These are phyloP conservation scores for Agapostemon virescens DNA, from an alignment of 2,888 invertebrate genomes.

Conservation along the genomic window DNA sequence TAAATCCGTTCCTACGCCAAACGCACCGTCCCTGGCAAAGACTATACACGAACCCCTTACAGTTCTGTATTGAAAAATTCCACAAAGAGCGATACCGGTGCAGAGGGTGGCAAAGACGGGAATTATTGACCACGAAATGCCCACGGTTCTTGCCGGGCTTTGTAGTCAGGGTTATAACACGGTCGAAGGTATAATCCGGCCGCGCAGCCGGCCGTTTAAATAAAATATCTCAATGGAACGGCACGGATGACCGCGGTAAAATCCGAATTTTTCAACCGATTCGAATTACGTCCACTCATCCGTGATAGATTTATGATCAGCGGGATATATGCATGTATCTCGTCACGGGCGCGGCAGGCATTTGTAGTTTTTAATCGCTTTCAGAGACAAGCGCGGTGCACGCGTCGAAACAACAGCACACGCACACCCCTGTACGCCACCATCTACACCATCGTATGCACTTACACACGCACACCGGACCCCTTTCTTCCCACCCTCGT, in stretches of 20 bases:
- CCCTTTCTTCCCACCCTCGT: background rate
- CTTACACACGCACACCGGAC: background rate
- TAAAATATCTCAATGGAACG: slow-evolving; percentile 52
- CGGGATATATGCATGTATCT: slow-evolving; percentile 46
- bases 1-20: too few relatives aligned
- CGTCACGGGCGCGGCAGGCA: slow-evolving; percentile 37
- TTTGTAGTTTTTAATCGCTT: slow-evolving; percentile 59
- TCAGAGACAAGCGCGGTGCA: slow-evolving; percentile 33
- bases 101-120: slow-evolving; percentile 14
- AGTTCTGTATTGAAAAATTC: background rate
- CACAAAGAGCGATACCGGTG: background rate
- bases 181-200: slow-evolving; percentile 29
- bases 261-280: slow-evolving; percentile 46
- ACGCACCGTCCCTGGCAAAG: too few relatives aligned
- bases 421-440: background rate
- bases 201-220: slow-evolving; percentile 46
- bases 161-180: slow-evolving; percentile 48
- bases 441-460: background rate
- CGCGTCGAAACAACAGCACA: slow-evolving; percentile 35
- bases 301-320: slow-evolving; percentile 63
- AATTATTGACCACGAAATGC: slow-evolving; percentile 10
- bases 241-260: slow-evolving; percentile 15
- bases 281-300: slow-evolving; percentile 52
- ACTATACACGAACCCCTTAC: too few relatives aligned
- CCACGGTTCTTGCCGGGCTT: slow-evolving; percentile 31